Evolutionary conservation across 2,113 vertebrate species (phyloP).

Genomic region (Accipiter virgatus): DNA sequence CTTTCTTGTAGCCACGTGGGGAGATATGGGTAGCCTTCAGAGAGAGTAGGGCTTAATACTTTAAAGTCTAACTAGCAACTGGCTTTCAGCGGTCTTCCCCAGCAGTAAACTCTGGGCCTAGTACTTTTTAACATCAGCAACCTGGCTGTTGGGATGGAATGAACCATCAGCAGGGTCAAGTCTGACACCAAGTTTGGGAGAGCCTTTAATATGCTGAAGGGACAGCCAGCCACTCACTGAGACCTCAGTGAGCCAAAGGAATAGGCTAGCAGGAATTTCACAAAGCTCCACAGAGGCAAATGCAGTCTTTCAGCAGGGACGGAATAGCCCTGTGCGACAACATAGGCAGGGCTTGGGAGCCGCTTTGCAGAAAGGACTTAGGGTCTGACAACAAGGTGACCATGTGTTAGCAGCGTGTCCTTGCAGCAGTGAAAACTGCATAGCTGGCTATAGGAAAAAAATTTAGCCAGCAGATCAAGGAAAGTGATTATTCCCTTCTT

Average conservation of each 20-base stretch:
- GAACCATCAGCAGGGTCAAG: not conserved
- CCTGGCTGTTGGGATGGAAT: not conserved
- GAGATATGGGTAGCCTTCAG: not conserved
- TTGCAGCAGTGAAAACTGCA: not conserved
- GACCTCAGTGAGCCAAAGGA: not conserved
- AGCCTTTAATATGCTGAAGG: not conserved
- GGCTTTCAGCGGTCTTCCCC: not conserved
- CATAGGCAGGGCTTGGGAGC: not conserved
- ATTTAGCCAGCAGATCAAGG: not conserved
- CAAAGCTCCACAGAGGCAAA: not conserved
- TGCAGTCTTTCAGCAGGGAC: not conserved
- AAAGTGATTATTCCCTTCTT: not conserved
- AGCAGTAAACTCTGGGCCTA: not conserved
- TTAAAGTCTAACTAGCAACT: not conserved
- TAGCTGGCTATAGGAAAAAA: not conserved
- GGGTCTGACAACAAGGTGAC: not conserved
- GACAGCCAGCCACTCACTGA: not conserved
- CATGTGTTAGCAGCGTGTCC: not conserved
- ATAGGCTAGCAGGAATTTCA: not conserved
- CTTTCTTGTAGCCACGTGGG: not conserved
- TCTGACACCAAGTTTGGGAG: not conserved
- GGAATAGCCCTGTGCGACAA: not conserved
- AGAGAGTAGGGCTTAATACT: not conserved
- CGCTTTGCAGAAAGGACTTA: not conserved
- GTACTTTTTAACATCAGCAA: not conserved